Conservation (phyloP, 2,888 invertebrate genomes). For the Nesidiocoris tenuis region DNA sequence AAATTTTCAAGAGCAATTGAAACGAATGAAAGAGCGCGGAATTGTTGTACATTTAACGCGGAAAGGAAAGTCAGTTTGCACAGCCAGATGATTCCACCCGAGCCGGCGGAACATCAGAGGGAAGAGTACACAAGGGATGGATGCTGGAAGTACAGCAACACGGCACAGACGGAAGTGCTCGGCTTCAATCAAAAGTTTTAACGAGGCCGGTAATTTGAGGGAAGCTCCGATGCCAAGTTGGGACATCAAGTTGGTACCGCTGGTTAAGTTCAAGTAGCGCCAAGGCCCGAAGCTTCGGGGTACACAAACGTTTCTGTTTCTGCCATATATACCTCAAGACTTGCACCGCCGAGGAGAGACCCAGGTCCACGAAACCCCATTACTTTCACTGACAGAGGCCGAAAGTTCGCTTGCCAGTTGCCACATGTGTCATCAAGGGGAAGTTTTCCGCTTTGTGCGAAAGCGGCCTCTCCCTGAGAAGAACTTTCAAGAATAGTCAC, state of each 20-base stretch:
- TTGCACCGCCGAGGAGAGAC: background rate
- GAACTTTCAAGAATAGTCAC: too few species aligned
- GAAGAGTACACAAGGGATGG: background rate
- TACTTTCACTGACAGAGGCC: background rate
- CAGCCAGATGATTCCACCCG: background rate
- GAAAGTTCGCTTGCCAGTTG: background rate
- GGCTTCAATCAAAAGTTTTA: conserved; percentile 43
- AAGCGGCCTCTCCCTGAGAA: background rate
- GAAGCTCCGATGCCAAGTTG: conserved; percentile 36
- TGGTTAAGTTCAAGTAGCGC: conserved; percentile 15
- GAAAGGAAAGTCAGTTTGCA: too few species aligned
- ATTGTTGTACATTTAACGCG: too few species aligned
- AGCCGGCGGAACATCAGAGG: background rate
- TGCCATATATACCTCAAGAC: background rate
- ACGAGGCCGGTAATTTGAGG: conserved; percentile 40
- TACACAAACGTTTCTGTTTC: background rate
- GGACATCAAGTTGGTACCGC: conserved; percentile 35
- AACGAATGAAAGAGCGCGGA: too few species aligned
- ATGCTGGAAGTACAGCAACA: background rate
- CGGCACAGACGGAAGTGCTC: conserved; percentile 35
- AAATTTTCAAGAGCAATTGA: too few species aligned
- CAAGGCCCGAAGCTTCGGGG: too few species aligned
- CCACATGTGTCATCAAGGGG: background rate
- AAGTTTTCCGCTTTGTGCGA: background rate
- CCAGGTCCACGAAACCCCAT: background rate